phyloP scores from a whole-genome alignment of 2,113 vertebrate genomes.

The Hypomesus transpacificus region DNA sequence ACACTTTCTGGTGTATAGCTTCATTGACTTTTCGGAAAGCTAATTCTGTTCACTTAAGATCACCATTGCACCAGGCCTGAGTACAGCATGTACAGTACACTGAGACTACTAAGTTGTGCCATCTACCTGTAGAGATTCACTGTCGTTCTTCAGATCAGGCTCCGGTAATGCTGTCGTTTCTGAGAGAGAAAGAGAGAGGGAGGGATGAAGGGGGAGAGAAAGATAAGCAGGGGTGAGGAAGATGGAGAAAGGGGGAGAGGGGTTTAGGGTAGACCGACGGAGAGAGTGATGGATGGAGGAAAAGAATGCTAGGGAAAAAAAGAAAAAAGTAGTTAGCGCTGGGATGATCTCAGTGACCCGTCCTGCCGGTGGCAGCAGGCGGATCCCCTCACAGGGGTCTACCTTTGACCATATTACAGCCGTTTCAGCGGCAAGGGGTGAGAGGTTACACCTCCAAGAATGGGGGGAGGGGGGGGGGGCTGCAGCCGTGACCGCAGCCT shows the following conservation, averaged over 20 bases:
- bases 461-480: constrained; percentile 43
- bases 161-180: constrained; percentile 27
- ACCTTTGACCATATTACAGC: constrained; percentile 46
- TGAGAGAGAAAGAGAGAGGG: constrained; percentile 23
- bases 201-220: neutral
- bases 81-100: neutral
- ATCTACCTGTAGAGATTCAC: constrained; percentile 51
- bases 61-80: neutral
- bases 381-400: neutral
- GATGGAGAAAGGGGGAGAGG: neutral
- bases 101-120: neutral
- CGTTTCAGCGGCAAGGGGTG: constrained; percentile 16
- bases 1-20: neutral
- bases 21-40: too few relatives aligned
- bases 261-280: neutral
- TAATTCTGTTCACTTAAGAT: neutral
- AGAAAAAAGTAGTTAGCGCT: neutral
- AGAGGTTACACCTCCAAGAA: constrained; percentile 43
- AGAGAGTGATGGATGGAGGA: neutral
- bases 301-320: neutral
- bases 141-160: constrained; percentile 25
- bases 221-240: neutral
- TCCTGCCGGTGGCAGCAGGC: constrained; percentile 1
- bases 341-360: neutral
- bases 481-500: constrained; percentile 49